Conservation (phyloP, 2,888 invertebrate genomes). For the Noctua janthe region DNA sequence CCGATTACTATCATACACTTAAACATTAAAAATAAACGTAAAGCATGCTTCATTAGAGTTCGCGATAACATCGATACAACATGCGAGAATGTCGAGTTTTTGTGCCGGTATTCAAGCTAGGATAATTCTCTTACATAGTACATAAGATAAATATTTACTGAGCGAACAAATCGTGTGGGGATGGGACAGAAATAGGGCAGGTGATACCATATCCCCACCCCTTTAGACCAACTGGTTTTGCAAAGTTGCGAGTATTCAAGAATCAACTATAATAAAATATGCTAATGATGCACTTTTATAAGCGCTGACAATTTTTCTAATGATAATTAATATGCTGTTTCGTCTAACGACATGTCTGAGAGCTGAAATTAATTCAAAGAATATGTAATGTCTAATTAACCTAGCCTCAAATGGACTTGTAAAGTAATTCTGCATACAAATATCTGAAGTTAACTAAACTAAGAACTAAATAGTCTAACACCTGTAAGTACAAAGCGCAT, state of each 20-base stretch:
- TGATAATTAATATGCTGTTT: conserved; percentile 37
- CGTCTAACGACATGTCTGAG: conserved; percentile 17
- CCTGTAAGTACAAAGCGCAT: neutral
- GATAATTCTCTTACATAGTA: conserved; percentile 39
- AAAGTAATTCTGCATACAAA: conserved; percentile 19
- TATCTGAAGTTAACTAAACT: conserved; percentile 16
- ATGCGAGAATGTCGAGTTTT: conserved; percentile 51
- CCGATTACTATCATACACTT: conserved; percentile 28
- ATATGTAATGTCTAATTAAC: conserved; percentile 37
- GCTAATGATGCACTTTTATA: conserved; percentile 46
- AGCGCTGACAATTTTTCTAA: conserved; percentile 37
- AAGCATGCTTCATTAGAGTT: conserved; percentile 40
- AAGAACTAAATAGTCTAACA: neutral
- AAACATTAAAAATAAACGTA: conserved; percentile 44
- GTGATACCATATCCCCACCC: conserved; percentile 49
- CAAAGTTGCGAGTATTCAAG: conserved; percentile 8
- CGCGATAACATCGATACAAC: conserved; percentile 44
- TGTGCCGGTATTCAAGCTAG: conserved; percentile 31
- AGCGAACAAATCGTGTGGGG: conserved; percentile 36
- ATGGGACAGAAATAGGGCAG: conserved; percentile 40
- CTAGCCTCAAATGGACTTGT: conserved; percentile 11
- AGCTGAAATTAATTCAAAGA: conserved; percentile 42
- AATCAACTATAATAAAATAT: conserved; percentile 32
- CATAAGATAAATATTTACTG: conserved; percentile 51
- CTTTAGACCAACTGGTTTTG: conserved; percentile 44